Percentiles rank a stretch among this genome's conserved stretches.
These are phyloP conservation scores for Etheostoma nigrum DNA, from an alignment of 2,797 vertebrate species.

Conservation along the genomic window DNA sequence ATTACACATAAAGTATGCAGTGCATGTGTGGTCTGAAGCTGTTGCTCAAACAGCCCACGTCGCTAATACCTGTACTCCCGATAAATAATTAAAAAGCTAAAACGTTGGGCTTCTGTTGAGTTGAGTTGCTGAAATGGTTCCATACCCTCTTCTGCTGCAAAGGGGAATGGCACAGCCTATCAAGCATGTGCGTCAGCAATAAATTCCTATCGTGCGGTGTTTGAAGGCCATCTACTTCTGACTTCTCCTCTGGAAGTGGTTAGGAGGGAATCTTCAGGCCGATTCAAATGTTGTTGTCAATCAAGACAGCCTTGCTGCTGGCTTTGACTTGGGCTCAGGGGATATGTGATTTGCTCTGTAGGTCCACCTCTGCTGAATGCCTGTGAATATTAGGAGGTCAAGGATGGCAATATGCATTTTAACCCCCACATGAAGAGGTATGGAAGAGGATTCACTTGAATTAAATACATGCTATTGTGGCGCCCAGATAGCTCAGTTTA, in stretches of 20 bases:
- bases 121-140: neutral
- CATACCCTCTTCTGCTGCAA: neutral
- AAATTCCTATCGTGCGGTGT: constrained; percentile 5
- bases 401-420: neutral
- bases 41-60: neutral
- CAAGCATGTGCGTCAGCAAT: neutral
- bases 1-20: no score
- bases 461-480: no score
- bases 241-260: neutral
- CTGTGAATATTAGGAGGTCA: neutral
- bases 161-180: neutral
- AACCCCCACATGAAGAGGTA: no score
- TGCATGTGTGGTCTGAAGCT: neutral
- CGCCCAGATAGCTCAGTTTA: no score
- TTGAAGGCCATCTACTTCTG: neutral
- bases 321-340: constrained; percentile 24
- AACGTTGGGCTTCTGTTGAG: neutral
- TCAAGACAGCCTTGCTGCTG: constrained; percentile 1
- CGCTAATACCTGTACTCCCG: neutral
- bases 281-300: constrained; percentile 35
- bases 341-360: neutral
- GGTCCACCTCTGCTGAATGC: constrained; percentile 7
- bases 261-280: constrained; percentile 19
- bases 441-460: no score
- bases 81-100: no score